These are phyloP conservation scores for Tipula helvola DNA, from an alignment of 2,888 invertebrate species.

Conservation along the genomic window DNA sequence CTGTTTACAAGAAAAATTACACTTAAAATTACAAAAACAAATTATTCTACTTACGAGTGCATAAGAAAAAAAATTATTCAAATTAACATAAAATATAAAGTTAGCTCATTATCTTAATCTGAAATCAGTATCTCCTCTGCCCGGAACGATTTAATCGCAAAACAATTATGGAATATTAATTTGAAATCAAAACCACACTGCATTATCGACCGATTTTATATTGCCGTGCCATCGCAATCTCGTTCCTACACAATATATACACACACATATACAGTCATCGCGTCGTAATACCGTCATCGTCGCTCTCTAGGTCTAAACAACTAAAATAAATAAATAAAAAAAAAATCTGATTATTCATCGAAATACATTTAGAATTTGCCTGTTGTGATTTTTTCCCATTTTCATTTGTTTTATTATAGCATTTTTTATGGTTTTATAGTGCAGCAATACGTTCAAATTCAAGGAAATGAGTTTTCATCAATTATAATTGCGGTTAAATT, in stretches of 20 bases:
- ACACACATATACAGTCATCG: too few relatives aligned
- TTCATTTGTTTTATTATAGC: background rate
- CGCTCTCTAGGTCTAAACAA: background rate
- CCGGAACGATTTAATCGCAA: background rate
- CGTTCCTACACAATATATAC: background rate
- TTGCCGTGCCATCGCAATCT: background rate
- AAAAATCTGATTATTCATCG: background rate
- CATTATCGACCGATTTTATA: background rate
- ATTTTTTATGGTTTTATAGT: background rate
- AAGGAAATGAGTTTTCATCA: background rate
- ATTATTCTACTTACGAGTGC: background rate
- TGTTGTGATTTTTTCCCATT: background rate
- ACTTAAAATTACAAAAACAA: background rate
- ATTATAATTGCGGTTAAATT: background rate
- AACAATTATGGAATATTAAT: background rate
- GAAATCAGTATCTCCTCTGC: background rate
- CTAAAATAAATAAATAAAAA: background rate
- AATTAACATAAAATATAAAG: background rate
- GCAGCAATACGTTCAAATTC: background rate
- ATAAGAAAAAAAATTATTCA: background rate
- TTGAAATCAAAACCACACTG: background rate
- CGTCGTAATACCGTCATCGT: background rate
- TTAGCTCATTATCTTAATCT: background rate
- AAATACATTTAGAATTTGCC: background rate
- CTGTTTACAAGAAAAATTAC: background rate